These are phyloP conservation scores for Helogale parvula DNA, from an alignment of 2,113 vertebrate species.

Conservation along the genomic window DNA sequence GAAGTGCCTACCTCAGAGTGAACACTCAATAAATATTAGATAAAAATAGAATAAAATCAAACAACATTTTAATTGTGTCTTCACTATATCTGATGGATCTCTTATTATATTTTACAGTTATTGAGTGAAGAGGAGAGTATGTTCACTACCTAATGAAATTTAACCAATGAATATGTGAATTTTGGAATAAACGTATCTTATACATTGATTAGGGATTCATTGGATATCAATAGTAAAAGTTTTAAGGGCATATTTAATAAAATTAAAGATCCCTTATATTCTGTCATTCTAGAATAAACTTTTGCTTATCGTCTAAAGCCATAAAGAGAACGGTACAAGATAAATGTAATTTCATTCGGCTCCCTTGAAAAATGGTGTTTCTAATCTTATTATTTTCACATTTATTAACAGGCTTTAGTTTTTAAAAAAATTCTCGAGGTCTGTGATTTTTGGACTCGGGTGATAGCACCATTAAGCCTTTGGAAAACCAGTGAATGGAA, in stretches of 20 bases:
- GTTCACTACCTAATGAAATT: neutral
- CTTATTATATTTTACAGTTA: constrained; percentile 12
- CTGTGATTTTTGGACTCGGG: neutral
- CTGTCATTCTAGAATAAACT: neutral
- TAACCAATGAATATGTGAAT: constrained; percentile 2
- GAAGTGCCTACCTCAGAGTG: neutral
- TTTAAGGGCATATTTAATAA: neutral
- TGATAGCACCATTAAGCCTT: neutral
- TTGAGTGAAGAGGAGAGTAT: neutral
- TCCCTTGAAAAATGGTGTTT: constrained; percentile 8
- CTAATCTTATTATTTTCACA: constrained; percentile 10
- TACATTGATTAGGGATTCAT: neutral
- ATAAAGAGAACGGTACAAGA: constrained; percentile 5
- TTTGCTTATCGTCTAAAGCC: neutral
- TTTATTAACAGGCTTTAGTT: constrained; percentile 29
- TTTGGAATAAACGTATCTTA: constrained; percentile 20
- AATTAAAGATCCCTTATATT: neutral
- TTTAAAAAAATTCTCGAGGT: neutral
- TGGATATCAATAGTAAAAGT: neutral
- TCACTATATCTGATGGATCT: neutral
- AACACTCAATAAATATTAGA: neutral
- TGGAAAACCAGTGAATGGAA: neutral
- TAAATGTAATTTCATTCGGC: neutral
- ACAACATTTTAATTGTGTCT: neutral
- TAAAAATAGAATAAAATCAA: constrained; percentile 18